Percentiles rank a stretch among this genome's conserved stretches.
Conservation (phyloP, 2,113 vertebrate species). For the Thomomys bottae region DNA sequence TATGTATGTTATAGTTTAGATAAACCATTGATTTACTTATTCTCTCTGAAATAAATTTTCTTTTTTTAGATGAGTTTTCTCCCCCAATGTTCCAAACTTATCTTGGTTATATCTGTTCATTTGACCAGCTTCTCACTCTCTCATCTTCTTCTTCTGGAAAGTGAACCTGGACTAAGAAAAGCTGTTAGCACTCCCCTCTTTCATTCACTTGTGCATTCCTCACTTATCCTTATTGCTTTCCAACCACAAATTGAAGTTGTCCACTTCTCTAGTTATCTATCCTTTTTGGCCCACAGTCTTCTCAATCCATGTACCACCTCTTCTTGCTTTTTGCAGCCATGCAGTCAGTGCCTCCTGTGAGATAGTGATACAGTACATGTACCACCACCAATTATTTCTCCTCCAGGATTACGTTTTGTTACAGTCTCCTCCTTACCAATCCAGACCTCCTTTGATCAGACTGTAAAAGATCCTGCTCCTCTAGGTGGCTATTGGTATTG, state of each 20-base stretch:
- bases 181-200: not conserved
- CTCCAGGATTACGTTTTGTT: too few relatives aligned
- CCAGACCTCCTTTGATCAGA: not conserved
- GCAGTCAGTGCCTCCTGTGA: too few relatives aligned
- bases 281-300: not conserved
- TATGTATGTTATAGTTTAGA: not conserved
- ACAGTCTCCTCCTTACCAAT: not conserved
- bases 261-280: not conserved
- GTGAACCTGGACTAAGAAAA: not conserved
- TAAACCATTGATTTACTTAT: not conserved
- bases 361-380: too few relatives aligned
- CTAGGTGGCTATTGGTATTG: not conserved
- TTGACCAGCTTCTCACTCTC: not conserved
- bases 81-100: not conserved
- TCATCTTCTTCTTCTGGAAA: not conserved
- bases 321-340: too few relatives aligned
- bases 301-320: not conserved
- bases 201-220: not conserved
- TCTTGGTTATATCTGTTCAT: not conserved
- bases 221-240: not conserved
- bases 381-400: not conserved
- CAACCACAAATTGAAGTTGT: not conserved
- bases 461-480: not conserved
- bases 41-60: not conserved
- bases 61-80: not conserved